A percentile compares a stretch with the other conserved stretches of the same genome.
These are phyloP conservation scores for Lithophane semibrunnea DNA, from an alignment of 2,888 invertebrate genomes.

Conservation along the genomic window DNA sequence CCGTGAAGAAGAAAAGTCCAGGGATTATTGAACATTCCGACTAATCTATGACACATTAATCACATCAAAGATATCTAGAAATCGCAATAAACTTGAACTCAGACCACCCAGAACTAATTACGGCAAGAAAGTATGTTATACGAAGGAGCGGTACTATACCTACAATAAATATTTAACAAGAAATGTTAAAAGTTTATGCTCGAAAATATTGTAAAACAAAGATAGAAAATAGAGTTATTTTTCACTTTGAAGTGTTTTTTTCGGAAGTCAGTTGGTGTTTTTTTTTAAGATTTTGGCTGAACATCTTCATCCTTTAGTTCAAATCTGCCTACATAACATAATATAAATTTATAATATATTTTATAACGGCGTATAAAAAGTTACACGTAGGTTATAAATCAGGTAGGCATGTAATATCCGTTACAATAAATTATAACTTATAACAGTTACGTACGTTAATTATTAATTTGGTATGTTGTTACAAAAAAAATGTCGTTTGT, in stretches of 20 bases:
- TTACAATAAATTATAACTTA: slow-evolving; percentile 33
- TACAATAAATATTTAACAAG: neutral
- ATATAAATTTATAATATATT: neutral
- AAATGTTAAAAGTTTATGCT: neutral
- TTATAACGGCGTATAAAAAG: neutral
- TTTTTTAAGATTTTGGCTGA: too few species aligned
- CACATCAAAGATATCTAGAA: neutral
- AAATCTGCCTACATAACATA: neutral
- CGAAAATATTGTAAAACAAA: neutral
- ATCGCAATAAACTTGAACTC: neutral
- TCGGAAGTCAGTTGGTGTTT: too few species aligned
- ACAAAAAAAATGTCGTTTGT: neutral
- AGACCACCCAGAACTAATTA: neutral
- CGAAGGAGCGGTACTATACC: neutral
- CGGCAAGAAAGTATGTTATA: neutral
- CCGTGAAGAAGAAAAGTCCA: neutral
- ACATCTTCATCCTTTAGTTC: neutral
- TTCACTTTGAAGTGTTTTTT: too few species aligned
- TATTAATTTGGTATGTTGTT: slow-evolving; percentile 17
- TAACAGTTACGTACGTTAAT: slow-evolving; percentile 23
- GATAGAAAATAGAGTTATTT: neutral
- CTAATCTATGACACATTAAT: neutral
- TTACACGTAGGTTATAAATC: slow-evolving; percentile 13
- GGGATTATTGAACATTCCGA: neutral
- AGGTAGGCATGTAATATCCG: slow-evolving; percentile 27